Evolutionary conservation across 2,797 vertebrate genomes (phyloP).

Genomic region (Momotus momota): DNA sequence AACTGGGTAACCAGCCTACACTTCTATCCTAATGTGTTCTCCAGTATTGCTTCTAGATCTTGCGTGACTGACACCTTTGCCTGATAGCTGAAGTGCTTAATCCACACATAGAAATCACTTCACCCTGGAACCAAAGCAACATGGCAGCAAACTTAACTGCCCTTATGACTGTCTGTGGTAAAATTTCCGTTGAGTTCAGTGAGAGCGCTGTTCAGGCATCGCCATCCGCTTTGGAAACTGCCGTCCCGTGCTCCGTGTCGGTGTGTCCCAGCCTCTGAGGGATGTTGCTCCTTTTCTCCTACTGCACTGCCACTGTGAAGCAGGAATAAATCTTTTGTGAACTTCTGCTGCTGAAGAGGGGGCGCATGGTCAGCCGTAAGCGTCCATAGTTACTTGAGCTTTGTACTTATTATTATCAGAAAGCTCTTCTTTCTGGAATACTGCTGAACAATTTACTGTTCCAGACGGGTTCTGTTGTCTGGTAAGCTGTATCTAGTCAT

Average conservation of each 20-base stretch:
- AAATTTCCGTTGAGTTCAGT: neutral
- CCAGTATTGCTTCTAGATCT: neutral
- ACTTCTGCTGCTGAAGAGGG: neutral
- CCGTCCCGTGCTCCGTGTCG: neutral
- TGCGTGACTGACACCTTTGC: neutral
- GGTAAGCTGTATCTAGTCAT: neutral
- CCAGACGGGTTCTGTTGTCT: neutral
- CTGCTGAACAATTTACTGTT: neutral
- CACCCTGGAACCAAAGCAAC: neutral
- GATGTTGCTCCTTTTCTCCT: neutral
- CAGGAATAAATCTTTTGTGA: neutral
- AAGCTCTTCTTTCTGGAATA: neutral
- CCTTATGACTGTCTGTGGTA: rapidly evolving
- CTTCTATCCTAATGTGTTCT: neutral
- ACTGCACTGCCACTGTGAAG: neutral
- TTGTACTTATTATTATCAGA: neutral
- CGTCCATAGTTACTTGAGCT: neutral
- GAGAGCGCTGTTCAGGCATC: neutral
- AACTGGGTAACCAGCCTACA: neutral
- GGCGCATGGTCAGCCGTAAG: neutral
- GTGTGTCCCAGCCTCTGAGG: neutral
- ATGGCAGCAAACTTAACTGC: neutral
- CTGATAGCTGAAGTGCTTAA: neutral
- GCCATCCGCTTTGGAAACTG: neutral
- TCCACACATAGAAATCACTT: neutral